Evolutionary conservation across 1,140 invertebrate species (phyloP), one percentile per base, ranked within the genome.

Genomic region (Caenorhabditis latens): DNA sequence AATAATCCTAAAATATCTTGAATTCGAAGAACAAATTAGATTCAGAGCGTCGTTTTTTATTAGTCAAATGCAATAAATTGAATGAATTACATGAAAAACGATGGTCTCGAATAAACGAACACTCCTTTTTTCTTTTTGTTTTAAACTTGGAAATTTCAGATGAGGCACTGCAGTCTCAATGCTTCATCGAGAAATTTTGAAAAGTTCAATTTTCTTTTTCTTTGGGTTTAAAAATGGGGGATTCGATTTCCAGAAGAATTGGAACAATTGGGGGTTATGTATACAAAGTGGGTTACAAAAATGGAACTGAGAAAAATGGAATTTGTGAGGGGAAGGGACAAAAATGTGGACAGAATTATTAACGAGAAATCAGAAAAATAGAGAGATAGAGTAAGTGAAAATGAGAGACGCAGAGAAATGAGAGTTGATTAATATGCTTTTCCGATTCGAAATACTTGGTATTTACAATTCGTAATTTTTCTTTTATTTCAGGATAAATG

Each of bases 351-450:
- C 63, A 65, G 32, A 46, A 24, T 19, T 4, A 19, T 8, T 40
- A 8, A 13, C 7, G 11, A 32, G 32, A 63, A 63, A 53, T 6
- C 21, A 63, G 24, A 32, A 32, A 63, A 16, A 46, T 4, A 19
- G n/a, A 21, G 40, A 40, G 32, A 40, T 21, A 65, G 61, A 71
- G 43, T 71, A 71, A 71, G 65, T 71, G 65, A 71, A 71, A 71
- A 46, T 21, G 19, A 71, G 65, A 71, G 43, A 46, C 65, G 65
- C 65, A 46, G 65, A 71, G 65, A 71, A 46, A 32, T 2, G 19
- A 21, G 19, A 21, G n/a, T 7, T n/a, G 6, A 42, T 46, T 71
- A 71, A 71, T 71, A 71, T 71, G 65, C 65, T 46, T 46, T 67
- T 46, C 42, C 19, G 65, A 65, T 40, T 40, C 61, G 24, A 65